Percentiles rank a stretch among this genome's conserved stretches.
Evolutionary conservation across 1,140 invertebrate species (phyloP).

Genomic region (Nasonia giraulti): DNA sequence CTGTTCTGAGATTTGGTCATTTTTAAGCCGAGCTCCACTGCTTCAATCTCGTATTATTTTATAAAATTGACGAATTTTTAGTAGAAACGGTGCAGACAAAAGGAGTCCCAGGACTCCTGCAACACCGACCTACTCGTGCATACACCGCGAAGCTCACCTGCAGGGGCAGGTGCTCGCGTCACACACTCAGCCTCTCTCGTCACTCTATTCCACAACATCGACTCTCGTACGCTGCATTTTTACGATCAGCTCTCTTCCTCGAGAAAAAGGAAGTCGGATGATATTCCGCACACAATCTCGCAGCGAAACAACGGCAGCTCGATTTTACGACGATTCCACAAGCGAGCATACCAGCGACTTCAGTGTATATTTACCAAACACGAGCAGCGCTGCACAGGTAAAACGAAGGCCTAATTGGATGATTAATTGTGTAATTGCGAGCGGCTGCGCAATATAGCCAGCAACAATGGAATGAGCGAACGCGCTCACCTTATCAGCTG

Average conservation of each 20-base stretch:
- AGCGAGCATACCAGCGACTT: slow-evolving; percentile 22
- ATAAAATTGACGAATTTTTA: neutral
- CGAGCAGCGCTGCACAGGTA: neutral
- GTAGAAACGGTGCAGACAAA: too few relatives aligned
- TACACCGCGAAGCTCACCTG: neutral
- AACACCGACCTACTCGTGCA: neutral
- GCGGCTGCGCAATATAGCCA: neutral
- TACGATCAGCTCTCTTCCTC: slow-evolving; percentile 21
- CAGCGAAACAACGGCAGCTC: slow-evolving; percentile 21
- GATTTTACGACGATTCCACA: slow-evolving; percentile 38
- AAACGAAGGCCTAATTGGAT: slow-evolving; percentile 64
- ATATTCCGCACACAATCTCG: slow-evolving; percentile 39
- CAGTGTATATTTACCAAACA: slow-evolving; percentile 56
- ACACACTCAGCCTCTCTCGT: neutral
- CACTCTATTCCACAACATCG: neutral
- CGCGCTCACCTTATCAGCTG: slow-evolving; percentile 32
- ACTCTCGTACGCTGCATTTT: neutral
- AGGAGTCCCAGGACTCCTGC: slow-evolving; percentile 9
- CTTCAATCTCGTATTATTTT: too few relatives aligned
- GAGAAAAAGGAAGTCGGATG: neutral
- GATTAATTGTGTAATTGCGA: slow-evolving; percentile 68
- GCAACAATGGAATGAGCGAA: slow-evolving; percentile 42
- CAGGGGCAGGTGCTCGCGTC: too few relatives aligned
- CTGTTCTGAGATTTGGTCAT: slow-evolving; percentile 3
- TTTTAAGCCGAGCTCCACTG: neutral